These are phyloP conservation scores for Orussus abietinus DNA, from an alignment of 1,140 invertebrate genomes.

Conservation along the genomic window DNA sequence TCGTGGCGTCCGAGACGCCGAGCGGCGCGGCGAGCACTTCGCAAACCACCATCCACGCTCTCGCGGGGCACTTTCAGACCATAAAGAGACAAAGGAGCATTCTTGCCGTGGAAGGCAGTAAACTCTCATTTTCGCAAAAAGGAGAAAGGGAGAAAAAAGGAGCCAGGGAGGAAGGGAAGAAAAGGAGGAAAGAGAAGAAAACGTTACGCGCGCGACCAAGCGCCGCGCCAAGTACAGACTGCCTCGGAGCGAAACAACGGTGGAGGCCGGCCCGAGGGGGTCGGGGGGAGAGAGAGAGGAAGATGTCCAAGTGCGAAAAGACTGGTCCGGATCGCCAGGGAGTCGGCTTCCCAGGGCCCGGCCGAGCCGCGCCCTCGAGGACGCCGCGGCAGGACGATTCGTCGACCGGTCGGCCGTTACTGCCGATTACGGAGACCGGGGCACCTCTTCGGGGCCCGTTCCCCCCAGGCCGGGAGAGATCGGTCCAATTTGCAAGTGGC, in stretches of 20 bases:
- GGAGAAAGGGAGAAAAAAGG: constrained; percentile 24
- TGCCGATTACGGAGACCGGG: no score
- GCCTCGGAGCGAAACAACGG: neutral
- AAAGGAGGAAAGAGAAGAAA: constrained; percentile 18
- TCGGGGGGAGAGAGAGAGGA: no score
- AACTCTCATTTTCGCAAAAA: constrained; percentile 49
- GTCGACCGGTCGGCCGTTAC: no score
- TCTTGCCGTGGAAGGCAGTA: constrained; percentile 38
- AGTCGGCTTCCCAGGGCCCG: no score
- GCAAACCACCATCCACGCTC: constrained; percentile 22
- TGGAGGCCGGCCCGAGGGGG: neutral
- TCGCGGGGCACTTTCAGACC: constrained; percentile 47
- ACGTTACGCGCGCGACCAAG: constrained; percentile 19
- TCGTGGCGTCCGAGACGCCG: constrained; percentile 30
- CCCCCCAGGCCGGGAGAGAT: no score
- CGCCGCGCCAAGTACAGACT: constrained; percentile 14
- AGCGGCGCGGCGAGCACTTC: constrained; percentile 21
- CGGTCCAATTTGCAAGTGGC: no score
- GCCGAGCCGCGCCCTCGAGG: no score
- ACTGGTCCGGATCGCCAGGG: no score
- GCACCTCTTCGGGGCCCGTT: no score
- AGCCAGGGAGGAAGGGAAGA: constrained; percentile 12
- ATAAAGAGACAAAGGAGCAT: constrained; percentile 53
- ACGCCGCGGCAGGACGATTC: no score
- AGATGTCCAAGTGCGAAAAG: no score